Base-by-base conservation (phyloP, 2,113 vertebrate genomes). In the Dolichotis patagonum region DNA sequence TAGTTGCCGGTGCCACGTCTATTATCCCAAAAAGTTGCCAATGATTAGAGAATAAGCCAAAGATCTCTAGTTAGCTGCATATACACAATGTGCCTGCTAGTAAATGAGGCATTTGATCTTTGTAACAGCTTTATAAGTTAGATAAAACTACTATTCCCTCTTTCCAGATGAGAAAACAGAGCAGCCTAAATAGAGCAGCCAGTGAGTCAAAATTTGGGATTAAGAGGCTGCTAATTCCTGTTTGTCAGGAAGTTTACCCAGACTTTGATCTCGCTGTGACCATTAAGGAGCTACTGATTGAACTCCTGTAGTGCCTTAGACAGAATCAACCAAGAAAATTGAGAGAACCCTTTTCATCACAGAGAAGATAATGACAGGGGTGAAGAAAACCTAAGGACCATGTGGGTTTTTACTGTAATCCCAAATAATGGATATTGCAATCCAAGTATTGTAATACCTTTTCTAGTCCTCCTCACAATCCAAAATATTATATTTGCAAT, bases 141-240 rank as follows among this genome's bases (percentile, higher is more conserved):
- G 14, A 19, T 43, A 85, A 86, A 96, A 91, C 11, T n/a, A 67
- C 63, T 24, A 78, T 49, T 35, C 26, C 7, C n/a, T 2, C n/a
- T 62, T 75, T 94, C 62, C 9, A 85, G 71, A 58, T 73, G 73
- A 87, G 60, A 73, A 90, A 91, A 60, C n/a, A n/a, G n/a, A n/a
- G n/a, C n/a, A n/a, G n/a, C n/a, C n/a, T n/a, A n/a, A n/a, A n/a
- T n/a, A n/a, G n/a, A n/a, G n/a, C n/a, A n/a, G n/a, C 41, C 69
- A 54, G 12, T 56, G 80, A 92, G 41, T 75, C 30, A 63, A 81
- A 58, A 52, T 20, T 35, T 19, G 3, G 22, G 0, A 80, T 81
- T 95, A 26, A 58, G 80, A 92, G 38, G 71, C 28, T 35, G 12
- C 7, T 5, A 41, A 41, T 86, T 41, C 91, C 5, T 87, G 14